Percentiles rank a stretch among this genome's conserved stretches.
Conservation (phyloP, 2,888 invertebrate species). For the Lochmaea capreae region DNA sequence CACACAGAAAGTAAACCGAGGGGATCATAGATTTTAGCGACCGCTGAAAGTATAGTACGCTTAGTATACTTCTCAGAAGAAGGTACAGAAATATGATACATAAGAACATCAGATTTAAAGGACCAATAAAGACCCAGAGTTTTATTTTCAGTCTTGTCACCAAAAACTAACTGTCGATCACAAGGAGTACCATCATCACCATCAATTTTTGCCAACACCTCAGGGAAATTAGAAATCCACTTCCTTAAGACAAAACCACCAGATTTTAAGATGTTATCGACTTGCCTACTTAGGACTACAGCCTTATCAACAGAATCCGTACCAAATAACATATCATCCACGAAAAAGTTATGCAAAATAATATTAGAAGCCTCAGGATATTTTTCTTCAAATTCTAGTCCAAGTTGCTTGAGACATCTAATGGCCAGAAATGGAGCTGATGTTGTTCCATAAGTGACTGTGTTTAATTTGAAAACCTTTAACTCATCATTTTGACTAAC, state of each 20-base stretch:
- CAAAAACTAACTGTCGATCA: too few species aligned
- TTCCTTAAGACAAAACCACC: conserved; percentile 11
- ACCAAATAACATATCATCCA: conserved; percentile 24
- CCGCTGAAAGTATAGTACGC: too few species aligned
- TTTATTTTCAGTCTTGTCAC: too few species aligned
- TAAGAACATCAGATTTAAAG: too few species aligned
- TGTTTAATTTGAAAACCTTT: conserved; percentile 21
- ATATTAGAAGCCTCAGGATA: conserved; percentile 16
- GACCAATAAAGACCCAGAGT: too few species aligned
- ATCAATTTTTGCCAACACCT: too few species aligned
- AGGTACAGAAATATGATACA: too few species aligned
- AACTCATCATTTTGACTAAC: conserved; percentile 7
- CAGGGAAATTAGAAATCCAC: neutral
- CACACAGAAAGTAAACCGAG: too few species aligned
- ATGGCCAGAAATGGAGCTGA: conserved; percentile 27
- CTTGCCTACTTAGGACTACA: too few species aligned
- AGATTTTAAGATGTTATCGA: neutral
- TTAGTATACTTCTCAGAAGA: too few species aligned
- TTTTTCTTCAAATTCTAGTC: conserved; percentile 8
- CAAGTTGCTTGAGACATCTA: conserved; percentile 16
- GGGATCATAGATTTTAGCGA: too few species aligned
- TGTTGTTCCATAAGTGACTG: conserved; percentile 29
- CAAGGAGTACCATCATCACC: too few species aligned
- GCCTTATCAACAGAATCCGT: conserved; percentile 5
- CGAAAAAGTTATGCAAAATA: conserved; percentile 23